Evolutionary conservation across 2,888 invertebrate species (phyloP).

Genomic region (Aleiodes testaceus): DNA sequence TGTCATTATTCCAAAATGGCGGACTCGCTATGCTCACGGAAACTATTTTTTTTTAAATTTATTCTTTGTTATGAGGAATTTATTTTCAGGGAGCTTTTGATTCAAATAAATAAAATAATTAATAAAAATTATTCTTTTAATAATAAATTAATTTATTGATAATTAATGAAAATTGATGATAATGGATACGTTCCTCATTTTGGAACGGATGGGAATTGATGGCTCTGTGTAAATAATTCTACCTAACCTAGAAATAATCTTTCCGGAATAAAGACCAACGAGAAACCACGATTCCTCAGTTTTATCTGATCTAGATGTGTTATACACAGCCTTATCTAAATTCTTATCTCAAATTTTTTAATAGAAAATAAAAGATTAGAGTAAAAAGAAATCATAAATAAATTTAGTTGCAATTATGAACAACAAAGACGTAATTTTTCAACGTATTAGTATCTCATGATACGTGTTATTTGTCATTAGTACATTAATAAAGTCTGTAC

Average conservation of each 20-base stretch:
- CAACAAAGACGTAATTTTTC: slow-evolving; percentile 53
- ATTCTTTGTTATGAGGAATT: too few species aligned
- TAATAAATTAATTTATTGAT: not conserved
- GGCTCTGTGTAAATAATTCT: not conserved
- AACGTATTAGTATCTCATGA: slow-evolving; percentile 41
- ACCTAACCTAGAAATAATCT: not conserved
- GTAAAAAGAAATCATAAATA: not conserved
- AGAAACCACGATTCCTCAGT: slow-evolving; percentile 34
- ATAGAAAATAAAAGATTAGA: slow-evolving; percentile 12
- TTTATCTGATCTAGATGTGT: slow-evolving; percentile 62
- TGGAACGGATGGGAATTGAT: too few species aligned
- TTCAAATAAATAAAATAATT: too few species aligned
- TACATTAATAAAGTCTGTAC: not conserved
- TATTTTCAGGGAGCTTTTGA: too few species aligned
- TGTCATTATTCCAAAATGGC: too few species aligned
- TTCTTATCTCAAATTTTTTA: slow-evolving; percentile 56
- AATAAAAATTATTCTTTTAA: too few species aligned
- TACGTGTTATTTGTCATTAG: slow-evolving; percentile 30
- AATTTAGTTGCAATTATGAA: slow-evolving; percentile 42
- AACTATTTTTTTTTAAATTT: too few species aligned
- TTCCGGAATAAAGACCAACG: not conserved
- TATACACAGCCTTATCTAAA: slow-evolving; percentile 55
- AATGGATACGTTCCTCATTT: not conserved
- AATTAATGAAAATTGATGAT: not conserved
- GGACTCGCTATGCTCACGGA: too few species aligned